Base-by-base conservation (phyloP, 2,888 invertebrate species). In the Drosophila mercatorum region DNA sequence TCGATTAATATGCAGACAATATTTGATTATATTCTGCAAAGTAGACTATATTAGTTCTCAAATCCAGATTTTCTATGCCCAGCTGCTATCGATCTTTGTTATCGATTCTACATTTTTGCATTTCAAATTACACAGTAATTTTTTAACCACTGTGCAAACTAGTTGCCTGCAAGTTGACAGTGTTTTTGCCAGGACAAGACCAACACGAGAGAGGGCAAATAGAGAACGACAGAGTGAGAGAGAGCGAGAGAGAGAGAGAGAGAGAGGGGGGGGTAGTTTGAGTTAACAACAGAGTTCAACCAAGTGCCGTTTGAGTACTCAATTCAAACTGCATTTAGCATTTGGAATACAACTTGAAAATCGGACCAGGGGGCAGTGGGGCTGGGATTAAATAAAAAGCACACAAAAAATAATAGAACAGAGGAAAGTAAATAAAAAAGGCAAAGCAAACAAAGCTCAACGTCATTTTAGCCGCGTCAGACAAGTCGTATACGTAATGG, bases 401-500 rank as follows among this genome's bases (percentile, higher is more conserved):
- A 49, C 31, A 49, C 5, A 49, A 26, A 46, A 26, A 46, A 46
- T 26, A 14, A 47, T 14, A 28, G 44, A 26, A 49, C 6, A 22
- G 17, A 22, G 22, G 12, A 51, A 38, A 17, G 11, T 38, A 40
- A 31, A 31, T 46, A 44, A 31, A 44, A 44, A 44, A 53, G 26
- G 38, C 22, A 53, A 53, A 8, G 1, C 53, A 53, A 53, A 53
- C 53, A 53, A 53, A 34, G 47, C 26, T 40, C 57, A 47, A 66
- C 59, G 77, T 70, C 52, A 83, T 68, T 68, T 70, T 60, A 43
- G 69, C 52, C 43, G 43, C 56, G 59, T 72, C 72, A 63, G 68
- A 88, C 79, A 61, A 67, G 67, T 56, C 82, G 82, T 83, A 82
- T 86, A 86, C 82, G 82, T 78, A 82, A 86, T 83, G 78, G 31